phyloP scores from a whole-genome alignment of 2,888 invertebrate species.

The Thumatha senex region DNA sequence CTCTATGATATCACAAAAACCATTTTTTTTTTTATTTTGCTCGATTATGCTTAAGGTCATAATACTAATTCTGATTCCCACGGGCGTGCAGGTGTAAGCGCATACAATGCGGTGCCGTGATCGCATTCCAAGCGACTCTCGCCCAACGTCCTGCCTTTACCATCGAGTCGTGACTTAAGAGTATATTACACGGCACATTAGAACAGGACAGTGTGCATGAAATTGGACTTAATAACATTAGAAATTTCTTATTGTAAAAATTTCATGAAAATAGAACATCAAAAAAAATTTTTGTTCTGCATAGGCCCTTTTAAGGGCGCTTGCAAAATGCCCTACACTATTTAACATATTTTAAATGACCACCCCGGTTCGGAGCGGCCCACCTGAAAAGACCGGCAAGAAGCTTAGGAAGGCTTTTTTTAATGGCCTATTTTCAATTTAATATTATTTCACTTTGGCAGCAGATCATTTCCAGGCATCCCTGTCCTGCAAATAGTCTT shows the following conservation, averaged over 20 bases:
- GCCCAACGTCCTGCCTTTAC: conserved; percentile 21
- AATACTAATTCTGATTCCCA: conserved; percentile 49
- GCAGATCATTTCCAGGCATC: no score
- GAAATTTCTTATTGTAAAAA: background rate
- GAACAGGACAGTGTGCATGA: conserved; percentile 14
- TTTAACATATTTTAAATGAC: no score
- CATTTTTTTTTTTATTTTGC: background rate
- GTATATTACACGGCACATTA: conserved; percentile 38
- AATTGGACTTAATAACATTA: conserved; percentile 11
- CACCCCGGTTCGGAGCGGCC: no score
- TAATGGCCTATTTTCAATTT: no score
- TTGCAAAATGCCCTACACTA: no score
- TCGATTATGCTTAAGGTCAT: conserved; percentile 18
- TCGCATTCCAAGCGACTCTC: conserved; percentile 49
- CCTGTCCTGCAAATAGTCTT: no score
- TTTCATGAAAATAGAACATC: no score
- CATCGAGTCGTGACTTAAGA: conserved; percentile 42
- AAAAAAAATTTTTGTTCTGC: no score
- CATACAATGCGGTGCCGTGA: conserved; percentile 48
- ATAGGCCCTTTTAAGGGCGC: no score
- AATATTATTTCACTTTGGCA: no score
- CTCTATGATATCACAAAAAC: background rate
- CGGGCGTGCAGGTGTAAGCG: conserved; percentile 47
- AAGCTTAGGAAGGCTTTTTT: no score
- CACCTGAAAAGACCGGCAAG: no score